Percentiles rank a stretch among this genome's conserved stretches.
These are phyloP conservation scores for Nomada fabriciana DNA, from an alignment of 2,888 invertebrate genomes.

Conservation along the genomic window DNA sequence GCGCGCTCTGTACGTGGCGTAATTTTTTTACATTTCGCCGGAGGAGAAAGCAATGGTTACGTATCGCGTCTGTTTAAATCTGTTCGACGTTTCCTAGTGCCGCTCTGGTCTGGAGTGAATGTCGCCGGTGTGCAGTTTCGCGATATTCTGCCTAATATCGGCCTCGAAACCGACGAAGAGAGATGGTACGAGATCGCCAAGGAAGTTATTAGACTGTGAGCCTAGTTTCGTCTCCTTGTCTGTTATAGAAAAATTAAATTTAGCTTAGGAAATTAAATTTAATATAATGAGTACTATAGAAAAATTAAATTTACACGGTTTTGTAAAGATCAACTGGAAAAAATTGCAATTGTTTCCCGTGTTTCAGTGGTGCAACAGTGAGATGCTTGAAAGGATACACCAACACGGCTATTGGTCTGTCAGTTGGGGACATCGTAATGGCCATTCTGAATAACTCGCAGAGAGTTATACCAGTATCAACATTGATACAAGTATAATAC, in stretches of 20 bases:
- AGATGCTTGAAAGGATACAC: conserved; percentile 86
- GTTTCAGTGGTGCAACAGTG: conserved; percentile 85
- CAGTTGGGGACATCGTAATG: conserved; percentile 84
- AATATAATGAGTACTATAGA: too few relatives aligned
- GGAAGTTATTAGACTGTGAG: conserved; percentile 84
- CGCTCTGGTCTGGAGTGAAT: conserved; percentile 87
- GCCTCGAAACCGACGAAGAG: conserved; percentile 84
- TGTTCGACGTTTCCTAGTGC: conserved; percentile 82
- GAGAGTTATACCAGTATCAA: conserved; percentile 85
- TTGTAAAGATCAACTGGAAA: neutral
- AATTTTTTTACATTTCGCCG: neutral
- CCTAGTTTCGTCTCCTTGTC: neutral
- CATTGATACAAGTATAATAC: conserved; percentile 83
- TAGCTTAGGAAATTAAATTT: too few relatives aligned
- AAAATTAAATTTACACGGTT: too few relatives aligned
- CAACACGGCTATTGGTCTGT: conserved; percentile 86
- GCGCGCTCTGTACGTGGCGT: neutral
- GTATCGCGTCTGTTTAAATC: conserved; percentile 50
- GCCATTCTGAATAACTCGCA: conserved; percentile 84
- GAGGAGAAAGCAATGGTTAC: conserved; percentile 50
- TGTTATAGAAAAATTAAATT: too few relatives aligned
- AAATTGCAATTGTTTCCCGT: neutral
- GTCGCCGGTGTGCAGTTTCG: conserved; percentile 86
- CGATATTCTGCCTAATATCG: conserved; percentile 85
- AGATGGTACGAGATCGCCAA: conserved; percentile 85